Conservation (phyloP, 2,797 vertebrate species). For the Aselliscus stoliczkanus region DNA sequence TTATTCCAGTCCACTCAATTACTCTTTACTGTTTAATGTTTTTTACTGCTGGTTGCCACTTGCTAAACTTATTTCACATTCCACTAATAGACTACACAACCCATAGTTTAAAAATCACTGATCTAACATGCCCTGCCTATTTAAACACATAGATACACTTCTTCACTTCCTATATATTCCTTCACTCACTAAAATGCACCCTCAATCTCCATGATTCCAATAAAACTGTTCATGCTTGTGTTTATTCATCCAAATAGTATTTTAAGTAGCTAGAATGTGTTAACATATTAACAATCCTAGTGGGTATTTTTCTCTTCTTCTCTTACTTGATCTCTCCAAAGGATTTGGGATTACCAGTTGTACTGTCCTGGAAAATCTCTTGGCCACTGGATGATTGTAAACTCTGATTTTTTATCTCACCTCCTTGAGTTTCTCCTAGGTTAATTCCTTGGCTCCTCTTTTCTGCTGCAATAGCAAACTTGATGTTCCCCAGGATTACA, state of each 20-base stretch:
- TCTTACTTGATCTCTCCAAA: background rate
- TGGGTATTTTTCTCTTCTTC: background rate
- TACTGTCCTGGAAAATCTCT: background rate
- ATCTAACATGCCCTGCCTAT: background rate
- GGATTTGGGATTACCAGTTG: background rate
- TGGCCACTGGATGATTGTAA: background rate
- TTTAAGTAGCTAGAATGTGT: background rate
- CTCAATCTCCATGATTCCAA: background rate
- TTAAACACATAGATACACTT: background rate
- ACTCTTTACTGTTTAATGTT: background rate
- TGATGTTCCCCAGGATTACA: background rate
- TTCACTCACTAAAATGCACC: background rate
- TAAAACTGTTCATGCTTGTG: background rate
- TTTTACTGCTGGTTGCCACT: background rate
- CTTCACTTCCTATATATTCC: background rate
- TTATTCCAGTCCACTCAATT: background rate
- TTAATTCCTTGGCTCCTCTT: background rate
- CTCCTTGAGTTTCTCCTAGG: background rate
- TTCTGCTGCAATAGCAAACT: background rate
- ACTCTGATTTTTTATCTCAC: background rate
- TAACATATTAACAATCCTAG: background rate
- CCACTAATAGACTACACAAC: background rate
- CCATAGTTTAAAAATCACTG: background rate
- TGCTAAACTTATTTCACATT: background rate
- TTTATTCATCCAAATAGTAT: background rate